A percentile compares a stretch with the other conserved stretches of the same genome.
These are phyloP conservation scores for Drosophila infuscata DNA, from an alignment of 2,888 invertebrate species.

Conservation along the genomic window DNA sequence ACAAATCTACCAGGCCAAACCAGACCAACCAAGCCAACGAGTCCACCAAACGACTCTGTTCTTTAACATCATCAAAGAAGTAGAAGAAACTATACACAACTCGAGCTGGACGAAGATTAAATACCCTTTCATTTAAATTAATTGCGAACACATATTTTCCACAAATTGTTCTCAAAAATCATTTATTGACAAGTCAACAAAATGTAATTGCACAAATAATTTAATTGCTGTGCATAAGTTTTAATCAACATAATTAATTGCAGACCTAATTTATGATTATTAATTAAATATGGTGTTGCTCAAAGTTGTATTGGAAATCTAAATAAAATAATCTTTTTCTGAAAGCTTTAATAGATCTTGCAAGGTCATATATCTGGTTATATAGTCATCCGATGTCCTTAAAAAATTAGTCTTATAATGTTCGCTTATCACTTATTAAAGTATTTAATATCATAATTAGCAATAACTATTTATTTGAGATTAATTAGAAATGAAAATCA, in stretches of 20 bases:
- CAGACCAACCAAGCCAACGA: conserved; percentile 1
- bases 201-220: not conserved
- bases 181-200: not conserved
- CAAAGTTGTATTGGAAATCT: not conserved
- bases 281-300: not conserved
- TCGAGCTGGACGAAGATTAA: no score
- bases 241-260: not conserved
- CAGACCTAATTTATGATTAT: not conserved
- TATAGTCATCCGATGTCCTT: not conserved
- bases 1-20: not conserved
- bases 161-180: not conserved
- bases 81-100: not conserved
- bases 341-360: not conserved
- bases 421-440: not conserved
- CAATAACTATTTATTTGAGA: not conserved
- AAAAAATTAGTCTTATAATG: not conserved
- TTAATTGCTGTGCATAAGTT: not conserved
- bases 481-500: not conserved
- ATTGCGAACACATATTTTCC: not conserved
- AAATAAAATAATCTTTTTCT: not conserved
- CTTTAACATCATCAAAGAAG: conserved; percentile 44
- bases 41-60: conserved; percentile 23
- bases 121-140: not conserved
- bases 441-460: not conserved
- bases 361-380: not conserved